A percentile compares a stretch with the other conserved stretches of the same genome.
Conservation (phyloP, 2,888 invertebrate genomes). For the Callyntrura sp. region DNA sequence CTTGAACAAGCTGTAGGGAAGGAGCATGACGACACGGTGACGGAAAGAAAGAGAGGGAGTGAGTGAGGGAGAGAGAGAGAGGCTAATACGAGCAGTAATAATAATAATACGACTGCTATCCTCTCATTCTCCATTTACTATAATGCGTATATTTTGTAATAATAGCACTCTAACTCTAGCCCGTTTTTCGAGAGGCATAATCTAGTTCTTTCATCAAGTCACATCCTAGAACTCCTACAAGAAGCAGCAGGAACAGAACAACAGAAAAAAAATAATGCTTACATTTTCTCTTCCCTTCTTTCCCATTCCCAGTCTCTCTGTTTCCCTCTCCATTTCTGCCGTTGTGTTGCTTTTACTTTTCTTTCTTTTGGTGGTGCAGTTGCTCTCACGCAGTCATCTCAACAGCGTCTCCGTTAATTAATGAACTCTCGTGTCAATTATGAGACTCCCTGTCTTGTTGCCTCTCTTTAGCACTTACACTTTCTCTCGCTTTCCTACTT, state of each 20-base stretch:
- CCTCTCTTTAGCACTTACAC: slow-evolving; percentile 45
- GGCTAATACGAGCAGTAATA: slow-evolving; percentile 32
- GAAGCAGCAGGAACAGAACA: background rate
- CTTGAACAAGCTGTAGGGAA: slow-evolving; percentile 26
- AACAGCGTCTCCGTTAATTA: slow-evolving; percentile 64
- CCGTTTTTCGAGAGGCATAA: slow-evolving; percentile 43
- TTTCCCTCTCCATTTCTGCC: slow-evolving; percentile 13
- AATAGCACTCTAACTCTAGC: background rate
- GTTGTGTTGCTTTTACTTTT: background rate
- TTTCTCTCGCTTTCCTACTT: slow-evolving; percentile 33
- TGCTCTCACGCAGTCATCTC: slow-evolving; percentile 68
- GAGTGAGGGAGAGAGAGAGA: background rate
- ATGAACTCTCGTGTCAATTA: slow-evolving; percentile 72
- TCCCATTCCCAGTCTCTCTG: background rate
- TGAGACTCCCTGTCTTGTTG: slow-evolving; percentile 68
- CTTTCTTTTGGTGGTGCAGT: slow-evolving; percentile 7
- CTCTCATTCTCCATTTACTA: slow-evolving; percentile 16
- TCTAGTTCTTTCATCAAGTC: slow-evolving; percentile 47
- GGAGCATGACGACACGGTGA: slow-evolving; percentile 17
- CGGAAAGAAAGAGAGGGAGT: background rate
- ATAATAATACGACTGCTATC: background rate
- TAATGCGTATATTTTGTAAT: slow-evolving; percentile 44
- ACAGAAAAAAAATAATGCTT: slow-evolving; percentile 32
- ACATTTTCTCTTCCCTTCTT: background rate
- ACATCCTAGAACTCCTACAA: background rate